A percentile compares a stretch with the other conserved stretches of the same genome.
These are phyloP conservation scores for Desmophyllum pertusum DNA, from an alignment of 92 coral and sea anemone species.

Conservation along the genomic window DNA sequence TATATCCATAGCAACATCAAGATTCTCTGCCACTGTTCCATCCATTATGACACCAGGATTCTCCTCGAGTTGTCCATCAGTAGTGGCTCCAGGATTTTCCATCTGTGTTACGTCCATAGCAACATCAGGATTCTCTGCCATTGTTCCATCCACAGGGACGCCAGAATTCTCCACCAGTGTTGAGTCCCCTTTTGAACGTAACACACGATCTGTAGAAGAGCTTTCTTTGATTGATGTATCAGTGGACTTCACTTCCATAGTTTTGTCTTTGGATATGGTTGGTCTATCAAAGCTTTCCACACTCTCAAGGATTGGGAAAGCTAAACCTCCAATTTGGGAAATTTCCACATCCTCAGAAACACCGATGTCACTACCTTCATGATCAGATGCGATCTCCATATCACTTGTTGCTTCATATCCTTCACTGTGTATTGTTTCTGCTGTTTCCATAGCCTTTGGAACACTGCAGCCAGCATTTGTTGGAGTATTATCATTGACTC, in stretches of 20 bases:
- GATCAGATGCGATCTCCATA: slow-evolving; percentile 14
- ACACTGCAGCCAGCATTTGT: neutral
- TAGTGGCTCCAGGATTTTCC: neutral
- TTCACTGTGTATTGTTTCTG: neutral
- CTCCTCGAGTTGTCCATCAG: neutral
- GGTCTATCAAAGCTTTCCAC: neutral
- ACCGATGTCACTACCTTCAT: slow-evolving; percentile 7
- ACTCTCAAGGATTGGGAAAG: neutral
- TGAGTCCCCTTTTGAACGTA: neutral
- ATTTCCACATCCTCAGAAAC: neutral
- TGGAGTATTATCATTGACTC: neutral
- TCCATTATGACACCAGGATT: neutral
- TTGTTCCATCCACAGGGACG: neutral
- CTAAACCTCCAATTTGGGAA: neutral
- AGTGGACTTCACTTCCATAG: neutral
- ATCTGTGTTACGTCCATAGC: neutral
- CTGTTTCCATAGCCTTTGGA: neutral
- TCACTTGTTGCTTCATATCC: neutral
- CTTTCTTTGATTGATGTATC: neutral
- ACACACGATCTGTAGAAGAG: neutral
- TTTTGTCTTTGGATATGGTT: neutral
- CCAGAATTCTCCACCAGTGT: neutral
- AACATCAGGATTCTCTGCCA: neutral
- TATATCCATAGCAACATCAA: neutral
- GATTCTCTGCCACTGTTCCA: neutral